phyloP scores from a whole-genome alignment of 2,888 invertebrate genomes.

The Xanthia togata region DNA sequence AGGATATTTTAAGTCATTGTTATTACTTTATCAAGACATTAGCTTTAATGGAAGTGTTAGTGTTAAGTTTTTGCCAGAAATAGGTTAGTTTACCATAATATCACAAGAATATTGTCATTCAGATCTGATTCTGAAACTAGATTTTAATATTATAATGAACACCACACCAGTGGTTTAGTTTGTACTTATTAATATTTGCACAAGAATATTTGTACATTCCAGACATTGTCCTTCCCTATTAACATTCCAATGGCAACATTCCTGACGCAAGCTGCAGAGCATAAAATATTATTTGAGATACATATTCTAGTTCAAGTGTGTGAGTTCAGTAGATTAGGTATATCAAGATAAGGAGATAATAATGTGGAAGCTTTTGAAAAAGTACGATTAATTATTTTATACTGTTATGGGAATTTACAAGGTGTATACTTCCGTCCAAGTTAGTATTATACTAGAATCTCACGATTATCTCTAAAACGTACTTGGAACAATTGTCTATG shows the following conservation, averaged over 20 bases:
- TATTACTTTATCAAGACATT: constrained; percentile 60
- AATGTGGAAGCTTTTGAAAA: constrained; percentile 7
- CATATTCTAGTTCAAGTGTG: constrained; percentile 17
- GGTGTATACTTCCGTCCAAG: constrained; percentile 54
- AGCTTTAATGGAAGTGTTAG: constrained; percentile 64
- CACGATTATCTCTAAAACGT: constrained; percentile 24
- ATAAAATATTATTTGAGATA: constrained; percentile 36
- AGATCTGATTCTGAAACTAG: constrained; percentile 19
- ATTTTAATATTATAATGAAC: not conserved
- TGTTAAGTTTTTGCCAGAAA: constrained; percentile 57
- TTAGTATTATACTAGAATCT: constrained; percentile 53
- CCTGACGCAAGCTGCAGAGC: constrained; percentile 37
- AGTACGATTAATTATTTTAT: constrained; percentile 18
- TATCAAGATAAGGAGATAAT: constrained; percentile 13
- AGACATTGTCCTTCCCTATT: constrained; percentile 7
- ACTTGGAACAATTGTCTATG: constrained; percentile 14
- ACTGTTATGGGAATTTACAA: constrained; percentile 31
- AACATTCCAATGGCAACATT: constrained; percentile 57
- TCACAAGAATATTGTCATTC: constrained; percentile 24
- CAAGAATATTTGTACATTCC: constrained; percentile 14
- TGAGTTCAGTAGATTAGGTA: constrained; percentile 8
- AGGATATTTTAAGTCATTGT: constrained; percentile 65
- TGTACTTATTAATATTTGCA: constrained; percentile 18
- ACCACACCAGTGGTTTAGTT: constrained; percentile 41
- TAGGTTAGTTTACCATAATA: constrained; percentile 45